phyloP scores from a whole-genome alignment of 2,113 vertebrate species.

The Nerophis ophidion region DNA sequence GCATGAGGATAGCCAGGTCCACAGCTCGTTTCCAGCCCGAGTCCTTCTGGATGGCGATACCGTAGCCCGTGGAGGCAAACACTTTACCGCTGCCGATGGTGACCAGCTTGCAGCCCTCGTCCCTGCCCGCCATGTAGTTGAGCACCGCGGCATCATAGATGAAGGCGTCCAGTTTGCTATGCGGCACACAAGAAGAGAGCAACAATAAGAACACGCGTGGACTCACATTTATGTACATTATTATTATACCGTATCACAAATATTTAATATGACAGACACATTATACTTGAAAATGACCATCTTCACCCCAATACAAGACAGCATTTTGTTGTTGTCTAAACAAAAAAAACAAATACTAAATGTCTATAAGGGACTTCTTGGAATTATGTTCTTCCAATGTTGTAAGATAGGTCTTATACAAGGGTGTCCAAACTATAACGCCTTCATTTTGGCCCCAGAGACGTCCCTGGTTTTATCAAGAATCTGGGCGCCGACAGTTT shows the following conservation, averaged over 20 bases:
- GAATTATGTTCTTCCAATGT: too few species aligned
- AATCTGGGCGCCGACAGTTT: too few species aligned
- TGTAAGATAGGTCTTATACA: too few species aligned
- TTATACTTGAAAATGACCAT: too few species aligned
- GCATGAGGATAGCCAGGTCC: slow-evolving; percentile 94
- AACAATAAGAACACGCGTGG: background rate
- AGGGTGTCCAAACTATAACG: too few species aligned
- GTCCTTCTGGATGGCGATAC: slow-evolving; percentile 97
- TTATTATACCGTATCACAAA: too few species aligned
- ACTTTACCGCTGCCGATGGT: slow-evolving; percentile 97
- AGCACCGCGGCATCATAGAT: slow-evolving; percentile 98
- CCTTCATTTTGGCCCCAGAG: too few species aligned
- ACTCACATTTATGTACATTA: background rate
- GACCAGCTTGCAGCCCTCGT: slow-evolving; percentile 97
- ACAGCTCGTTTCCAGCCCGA: slow-evolving; percentile 96
- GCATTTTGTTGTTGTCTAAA: too few species aligned
- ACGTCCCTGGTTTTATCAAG: too few species aligned
- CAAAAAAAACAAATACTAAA: too few species aligned
- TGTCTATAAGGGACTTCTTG: too few species aligned
- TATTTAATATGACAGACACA: background rate
- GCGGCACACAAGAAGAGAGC: background rate
- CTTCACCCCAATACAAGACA: too few species aligned
- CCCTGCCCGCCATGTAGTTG: slow-evolving; percentile 98
- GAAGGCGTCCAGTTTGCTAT: slow-evolving; percentile 96
- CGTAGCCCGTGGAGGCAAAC: slow-evolving; percentile 95